Conservation (phyloP, 2,797 vertebrate genomes). For the Trachurus trachurus region DNA sequence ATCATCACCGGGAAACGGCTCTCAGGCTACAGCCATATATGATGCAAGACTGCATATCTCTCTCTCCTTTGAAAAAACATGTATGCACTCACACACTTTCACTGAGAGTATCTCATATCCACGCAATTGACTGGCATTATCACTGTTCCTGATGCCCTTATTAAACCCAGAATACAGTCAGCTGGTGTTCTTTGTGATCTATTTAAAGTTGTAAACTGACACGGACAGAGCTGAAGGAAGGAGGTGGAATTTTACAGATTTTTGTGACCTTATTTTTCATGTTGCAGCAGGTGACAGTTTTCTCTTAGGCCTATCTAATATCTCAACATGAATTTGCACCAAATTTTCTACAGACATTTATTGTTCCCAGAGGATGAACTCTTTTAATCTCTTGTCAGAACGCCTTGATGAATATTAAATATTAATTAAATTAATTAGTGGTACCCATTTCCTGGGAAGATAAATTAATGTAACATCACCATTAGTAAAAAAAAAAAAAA, state of each 20-base stretch:
- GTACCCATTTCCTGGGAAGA: too few relatives aligned
- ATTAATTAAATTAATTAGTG: neutral
- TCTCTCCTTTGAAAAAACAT: neutral
- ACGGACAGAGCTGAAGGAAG: neutral
- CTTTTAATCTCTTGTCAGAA: neutral
- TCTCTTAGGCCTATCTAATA: neutral
- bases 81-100: constrained; percentile 10
- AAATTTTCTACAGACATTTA: neutral
- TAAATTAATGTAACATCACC: neutral
- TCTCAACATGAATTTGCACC: neutral
- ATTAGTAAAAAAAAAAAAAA: neutral
- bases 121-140: neutral
- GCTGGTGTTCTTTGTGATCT: neutral
- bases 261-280: neutral
- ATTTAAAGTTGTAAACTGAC: neutral
- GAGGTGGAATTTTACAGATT: neutral
- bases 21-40: constrained; percentile 26
- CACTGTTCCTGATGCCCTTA: constrained; percentile 18
- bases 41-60: constrained; percentile 55
- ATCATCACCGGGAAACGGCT: constrained; percentile 51
- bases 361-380: neutral
- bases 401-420: neutral
- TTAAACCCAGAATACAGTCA: constrained; percentile 3
- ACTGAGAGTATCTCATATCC: constrained; percentile 19
- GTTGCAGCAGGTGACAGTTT: neutral